Base-by-base conservation (phyloP, 2,888 invertebrate genomes). In the Bellardia bayeri region DNA sequence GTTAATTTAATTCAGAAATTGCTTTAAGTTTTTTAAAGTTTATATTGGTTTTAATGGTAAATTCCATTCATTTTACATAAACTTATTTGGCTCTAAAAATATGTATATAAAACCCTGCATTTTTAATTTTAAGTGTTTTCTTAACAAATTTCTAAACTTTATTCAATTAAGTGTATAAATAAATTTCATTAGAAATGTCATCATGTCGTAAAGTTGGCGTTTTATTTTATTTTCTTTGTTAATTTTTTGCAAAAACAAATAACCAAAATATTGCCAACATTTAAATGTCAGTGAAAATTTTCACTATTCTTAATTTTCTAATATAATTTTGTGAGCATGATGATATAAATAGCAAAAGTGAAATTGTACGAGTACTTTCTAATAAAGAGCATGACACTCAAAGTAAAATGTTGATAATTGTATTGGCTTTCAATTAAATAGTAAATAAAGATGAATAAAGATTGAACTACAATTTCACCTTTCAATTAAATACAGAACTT, bases 221-320 rank as follows among this genome's bases (percentile, higher is more conserved):
- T 74, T 51, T n/a, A 51, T 14, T 51, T 49, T 49, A 11, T 49
- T 49, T 49, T 58, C 11, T 30, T 30, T 30, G 7, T 30, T 30
- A 8, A 6, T 2, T 69, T 63, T 66, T 51, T 16, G 7, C 8
- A 61, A 6, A 23, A 40, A 51, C 51, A 82, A 84, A 78, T 78
- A 74, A 74, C 56, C 45, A 64, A 87, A 68, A 64, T 74, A 37
- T 63, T 63, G 78, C 23, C 40, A 85, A 9, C 54, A 78, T 74
- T 74, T 63, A 54, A 82, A 74, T 79, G 76, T 78, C 81, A 74
- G 23, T 45, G 64, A 76, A 87, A 81, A 66, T 69, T 84, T 63
- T 68, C 61, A 74, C 56, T 69, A 33, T 42, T 56, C 66, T 58
- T 58, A 83, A 64, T 71, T 81, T 79, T 54, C 23, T 66, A 16